Percentiles rank a stretch among this genome's conserved stretches.
phyloP scores from a whole-genome alignment of 92 coral and sea anemone species.

The Ricordea florida region DNA sequence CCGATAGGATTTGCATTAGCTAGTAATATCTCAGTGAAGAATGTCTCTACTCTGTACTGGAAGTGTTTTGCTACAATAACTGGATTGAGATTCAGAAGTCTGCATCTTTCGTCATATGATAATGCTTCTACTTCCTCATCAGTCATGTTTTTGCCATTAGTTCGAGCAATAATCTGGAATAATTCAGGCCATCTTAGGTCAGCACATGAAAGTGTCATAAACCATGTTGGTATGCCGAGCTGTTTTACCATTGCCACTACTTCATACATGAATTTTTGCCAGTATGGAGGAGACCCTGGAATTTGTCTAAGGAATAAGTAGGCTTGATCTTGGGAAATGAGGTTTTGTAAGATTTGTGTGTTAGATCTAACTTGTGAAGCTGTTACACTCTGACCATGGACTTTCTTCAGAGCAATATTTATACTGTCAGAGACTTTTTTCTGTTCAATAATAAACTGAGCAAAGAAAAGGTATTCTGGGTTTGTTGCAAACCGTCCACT shows the following conservation, averaged over 20 bases:
- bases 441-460: slow-evolving; percentile 64
- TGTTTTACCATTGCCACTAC: slow-evolving; percentile 62
- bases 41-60: slow-evolving; percentile 52
- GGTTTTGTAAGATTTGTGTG: slow-evolving; percentile 24
- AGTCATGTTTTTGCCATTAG: slow-evolving; percentile 18
- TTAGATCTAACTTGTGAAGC: slow-evolving; percentile 6
- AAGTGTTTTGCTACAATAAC: slow-evolving; percentile 66
- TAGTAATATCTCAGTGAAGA: slow-evolving; percentile 42
- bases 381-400: slow-evolving; percentile 22
- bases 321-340: slow-evolving; percentile 46
- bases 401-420: slow-evolving; percentile 41
- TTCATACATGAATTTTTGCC: slow-evolving; percentile 68
- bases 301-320: slow-evolving; percentile 42
- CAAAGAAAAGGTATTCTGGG: slow-evolving; percentile 50
- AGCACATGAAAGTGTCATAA: slow-evolving; percentile 59
- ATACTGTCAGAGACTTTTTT: slow-evolving; percentile 21
- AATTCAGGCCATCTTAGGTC: slow-evolving; percentile 62
- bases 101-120: slow-evolving; percentile 59
- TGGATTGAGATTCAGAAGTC: slow-evolving; percentile 58
- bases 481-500: slow-evolving; percentile 48
- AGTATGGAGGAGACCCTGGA: slow-evolving; percentile 74
- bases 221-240: slow-evolving; percentile 56
- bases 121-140: slow-evolving; percentile 54
- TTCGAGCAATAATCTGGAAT: slow-evolving; percentile 53
- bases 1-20: slow-evolving; percentile 44